Evolutionary conservation across 2,113 vertebrate genomes (phyloP).

Genomic region (Boulengeromyrus knoepffleri): DNA sequence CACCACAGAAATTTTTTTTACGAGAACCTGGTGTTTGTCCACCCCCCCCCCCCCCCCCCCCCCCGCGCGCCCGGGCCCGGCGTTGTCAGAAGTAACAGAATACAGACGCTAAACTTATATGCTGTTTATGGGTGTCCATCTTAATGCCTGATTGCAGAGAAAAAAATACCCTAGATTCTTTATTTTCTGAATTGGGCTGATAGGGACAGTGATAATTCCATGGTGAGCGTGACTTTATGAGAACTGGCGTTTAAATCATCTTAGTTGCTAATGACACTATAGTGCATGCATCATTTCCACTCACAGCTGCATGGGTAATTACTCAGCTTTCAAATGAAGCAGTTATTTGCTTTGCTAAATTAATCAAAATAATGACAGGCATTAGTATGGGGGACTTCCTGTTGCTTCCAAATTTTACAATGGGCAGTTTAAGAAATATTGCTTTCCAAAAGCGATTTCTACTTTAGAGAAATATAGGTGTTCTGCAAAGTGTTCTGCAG

Average conservation of each 20-base stretch:
- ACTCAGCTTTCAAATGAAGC: not conserved
- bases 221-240: not conserved
- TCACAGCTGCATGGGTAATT: not conserved
- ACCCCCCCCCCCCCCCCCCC: too few relatives aligned
- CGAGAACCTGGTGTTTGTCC: not conserved
- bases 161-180: not conserved
- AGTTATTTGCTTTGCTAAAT: conserved; percentile 17
- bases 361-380: conserved; percentile 5
- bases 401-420: not conserved
- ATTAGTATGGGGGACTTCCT: not conserved
- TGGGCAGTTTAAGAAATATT: not conserved
- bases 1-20: not conserved
- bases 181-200: not conserved
- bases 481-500: not conserved
- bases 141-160: not conserved
- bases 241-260: not conserved
- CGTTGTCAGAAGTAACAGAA: not conserved
- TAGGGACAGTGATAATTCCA: not conserved
- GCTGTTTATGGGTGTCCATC: not conserved
- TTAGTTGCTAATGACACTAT: not conserved
- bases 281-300: not conserved
- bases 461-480: not conserved
- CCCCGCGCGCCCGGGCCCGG: too few relatives aligned
- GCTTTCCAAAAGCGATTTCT: not conserved
- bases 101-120: not conserved